Evolutionary conservation across 2,797 vertebrate species (phyloP), one percentile per base, ranked within the genome.

Genomic region (Iguana delicatissima): DNA sequence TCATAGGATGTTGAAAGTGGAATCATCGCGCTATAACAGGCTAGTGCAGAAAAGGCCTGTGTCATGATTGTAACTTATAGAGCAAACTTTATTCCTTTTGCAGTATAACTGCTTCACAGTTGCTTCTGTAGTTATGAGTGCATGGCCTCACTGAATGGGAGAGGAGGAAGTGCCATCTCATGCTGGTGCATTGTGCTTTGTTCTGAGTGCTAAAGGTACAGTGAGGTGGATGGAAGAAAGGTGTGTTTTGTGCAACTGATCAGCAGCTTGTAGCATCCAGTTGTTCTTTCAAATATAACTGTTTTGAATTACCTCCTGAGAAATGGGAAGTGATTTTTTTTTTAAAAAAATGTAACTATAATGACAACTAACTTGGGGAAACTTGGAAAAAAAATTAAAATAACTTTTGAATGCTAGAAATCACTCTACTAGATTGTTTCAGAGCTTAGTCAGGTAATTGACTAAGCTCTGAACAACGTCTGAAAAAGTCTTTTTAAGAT

Each of bases 341-440:
- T 20, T 64, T 67, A 2, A 67, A 67, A 59, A 59, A 26, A 67
- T 10, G 9, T 67, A 67, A 67, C 26, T 67, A 67, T 29, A 26
- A 29, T 29, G 26, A 8, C 7, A 67, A 29, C 8, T 67, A 67
- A 26, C 29, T 67, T 29, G 64, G 64, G 24, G 1, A 10, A 13
- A 29, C 26, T 26, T 29, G 20, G 62, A 9, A 10, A 67, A 67
- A 67, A 67, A 67, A 29, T 67, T 67, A 67, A 67, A 26, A 26
- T 67, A 67, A 26, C 8, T 29, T 67, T 67, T 10, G 1, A 67
- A 26, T 29, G 8, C 29, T 26, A 67, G 24, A 67, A 67, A 13
- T 22, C 32, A 67, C 12, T 84, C 89, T 90, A 55, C 86, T 46
- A 72, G 86, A 64, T 74, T 84, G 22, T 18, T 67, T n/a, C 62